These are phyloP conservation scores for Hybos culiciformis DNA, from an alignment of 2,888 invertebrate genomes.

Conservation along the genomic window DNA sequence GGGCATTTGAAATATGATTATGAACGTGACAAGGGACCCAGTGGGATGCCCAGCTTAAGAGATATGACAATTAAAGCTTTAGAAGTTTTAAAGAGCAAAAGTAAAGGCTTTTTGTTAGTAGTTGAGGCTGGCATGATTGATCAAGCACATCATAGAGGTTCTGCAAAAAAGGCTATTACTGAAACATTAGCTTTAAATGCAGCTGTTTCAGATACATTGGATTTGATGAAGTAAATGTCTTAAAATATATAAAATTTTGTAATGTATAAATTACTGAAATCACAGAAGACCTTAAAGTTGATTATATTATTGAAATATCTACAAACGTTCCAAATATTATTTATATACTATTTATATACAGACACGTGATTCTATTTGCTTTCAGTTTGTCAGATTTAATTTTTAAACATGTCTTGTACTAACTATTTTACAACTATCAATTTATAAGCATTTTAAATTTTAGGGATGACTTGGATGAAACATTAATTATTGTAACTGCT, in stretches of 20 bases:
- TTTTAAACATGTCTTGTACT: neutral
- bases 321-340: too few species aligned
- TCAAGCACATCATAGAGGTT: constrained; percentile 72
- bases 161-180: constrained; percentile 58
- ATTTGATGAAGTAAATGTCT: constrained; percentile 37
- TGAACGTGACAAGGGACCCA: constrained; percentile 46
- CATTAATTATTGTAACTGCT: constrained; percentile 71
- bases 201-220: constrained; percentile 53
- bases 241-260: too few species aligned
- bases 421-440: neutral
- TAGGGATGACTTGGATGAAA: constrained; percentile 41
- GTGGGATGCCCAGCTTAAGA: constrained; percentile 62
- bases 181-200: constrained; percentile 69
- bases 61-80: constrained; percentile 71
- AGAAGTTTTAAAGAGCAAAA: constrained; percentile 51
- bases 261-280: neutral
- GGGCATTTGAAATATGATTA: constrained; percentile 63
- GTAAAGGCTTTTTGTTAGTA: constrained; percentile 59
- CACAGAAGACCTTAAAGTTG: neutral
- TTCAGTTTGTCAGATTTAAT: neutral
- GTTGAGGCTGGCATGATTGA: constrained; percentile 82
- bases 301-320: neutral
- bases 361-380: neutral
- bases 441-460: too few species aligned
- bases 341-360: too few species aligned